Percentiles rank a stretch among this genome's conserved stretches.
phyloP scores from a whole-genome alignment of 2,797 vertebrate species.

The Natrix natrix region DNA sequence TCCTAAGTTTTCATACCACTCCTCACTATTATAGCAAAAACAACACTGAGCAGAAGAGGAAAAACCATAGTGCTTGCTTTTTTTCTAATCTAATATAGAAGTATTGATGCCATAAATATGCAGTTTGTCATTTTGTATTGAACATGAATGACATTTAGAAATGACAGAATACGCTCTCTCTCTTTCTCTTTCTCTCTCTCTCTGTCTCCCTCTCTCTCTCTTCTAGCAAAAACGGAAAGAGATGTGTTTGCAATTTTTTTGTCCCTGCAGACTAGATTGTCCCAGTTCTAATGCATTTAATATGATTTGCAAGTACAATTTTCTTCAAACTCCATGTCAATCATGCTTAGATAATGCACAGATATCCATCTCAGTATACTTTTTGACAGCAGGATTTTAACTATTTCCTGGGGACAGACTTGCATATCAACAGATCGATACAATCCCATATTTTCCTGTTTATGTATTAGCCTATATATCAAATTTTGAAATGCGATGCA shows the following conservation, averaged over 20 bases:
- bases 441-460: neutral
- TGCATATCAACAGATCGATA: neutral
- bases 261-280: neutral
- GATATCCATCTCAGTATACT: neutral
- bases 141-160: constrained; percentile 11
- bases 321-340: constrained; percentile 18
- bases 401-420: neutral
- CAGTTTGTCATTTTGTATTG: constrained; percentile 24
- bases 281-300: neutral
- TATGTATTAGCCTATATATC: neutral
- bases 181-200: too few species aligned
- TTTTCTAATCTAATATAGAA: constrained; percentile 6
- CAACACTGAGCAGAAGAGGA: neutral
- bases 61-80: neutral
- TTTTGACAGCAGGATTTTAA: neutral
- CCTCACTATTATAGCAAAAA: neutral
- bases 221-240: neutral
- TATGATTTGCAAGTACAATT: constrained; percentile 16
- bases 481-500: neutral
- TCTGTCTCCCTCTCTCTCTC: neutral
- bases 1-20: neutral
- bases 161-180: neutral
- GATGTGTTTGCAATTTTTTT: neutral
- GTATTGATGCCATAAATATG: neutral
- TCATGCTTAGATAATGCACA: constrained; percentile 4